These are phyloP conservation scores for Mycalesis mineus DNA, from an alignment of 2,888 invertebrate species.

Conservation along the genomic window DNA sequence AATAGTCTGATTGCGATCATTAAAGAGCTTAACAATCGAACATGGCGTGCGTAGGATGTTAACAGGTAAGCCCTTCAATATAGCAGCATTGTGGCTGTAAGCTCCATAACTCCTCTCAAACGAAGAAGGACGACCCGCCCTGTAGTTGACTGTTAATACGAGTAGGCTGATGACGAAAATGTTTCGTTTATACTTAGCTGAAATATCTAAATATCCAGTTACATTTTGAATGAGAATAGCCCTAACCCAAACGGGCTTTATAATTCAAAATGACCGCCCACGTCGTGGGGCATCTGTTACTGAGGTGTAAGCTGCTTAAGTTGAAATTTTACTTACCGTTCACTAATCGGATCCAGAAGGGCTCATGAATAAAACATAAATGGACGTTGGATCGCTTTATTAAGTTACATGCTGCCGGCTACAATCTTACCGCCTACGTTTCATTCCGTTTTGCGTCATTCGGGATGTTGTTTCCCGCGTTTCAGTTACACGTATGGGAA, in stretches of 20 bases:
- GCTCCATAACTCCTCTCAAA: no score
- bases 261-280: background rate
- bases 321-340: slow-evolving; percentile 26
- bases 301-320: slow-evolving; percentile 23
- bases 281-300: slow-evolving; percentile 16
- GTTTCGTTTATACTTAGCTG: no score
- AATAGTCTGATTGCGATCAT: no score
- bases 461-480: slow-evolving; percentile 35
- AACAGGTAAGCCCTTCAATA: no score
- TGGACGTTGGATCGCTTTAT: slow-evolving; percentile 28
- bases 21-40: no score
- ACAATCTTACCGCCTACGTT: slow-evolving; percentile 18
- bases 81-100: no score
- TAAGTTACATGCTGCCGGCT: slow-evolving; percentile 20
- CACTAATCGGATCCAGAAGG: slow-evolving; percentile 28
- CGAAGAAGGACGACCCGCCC: no score
- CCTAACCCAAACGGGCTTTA: background rate
- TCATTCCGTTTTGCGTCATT: slow-evolving; percentile 54
- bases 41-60: no score
- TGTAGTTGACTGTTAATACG: no score
- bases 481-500: slow-evolving; percentile 1
- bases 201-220: no score
- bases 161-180: no score
- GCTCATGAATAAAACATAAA: slow-evolving; percentile 34
- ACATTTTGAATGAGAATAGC: background rate